Evolutionary conservation across 53 echinoderm and acorn worm species (phyloP), one percentile per base, ranked within the genome.

Genomic region (Actinopyga echinites): DNA sequence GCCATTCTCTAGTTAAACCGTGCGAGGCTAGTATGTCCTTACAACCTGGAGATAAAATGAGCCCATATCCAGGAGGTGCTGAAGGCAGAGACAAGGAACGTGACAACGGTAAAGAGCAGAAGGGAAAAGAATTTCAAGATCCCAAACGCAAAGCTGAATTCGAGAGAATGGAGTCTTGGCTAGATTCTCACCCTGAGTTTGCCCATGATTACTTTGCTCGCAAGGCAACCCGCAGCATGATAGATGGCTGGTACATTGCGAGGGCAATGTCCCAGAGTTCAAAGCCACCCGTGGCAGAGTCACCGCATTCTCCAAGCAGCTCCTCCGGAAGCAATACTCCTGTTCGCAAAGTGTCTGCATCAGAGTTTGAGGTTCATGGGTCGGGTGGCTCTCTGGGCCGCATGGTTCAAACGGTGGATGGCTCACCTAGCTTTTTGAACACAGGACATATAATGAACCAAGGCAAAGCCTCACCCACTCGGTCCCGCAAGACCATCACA

Each of bases 141-240:
- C 60, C 81, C 30, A 59, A 62, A 30, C 60, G 60, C 38, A 80
- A 79, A 63, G 85, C 66, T 20, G 89, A 94, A 64, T 96, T 87
- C 53, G 93, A 92, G 45, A 84, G 74, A 32, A 96, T 96, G 89
- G 96, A 96, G 82, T 66, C 82, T 33, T 96, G 96, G 96, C 85
- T 96, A 17, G 96, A 96, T 73, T 58, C 92, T 19, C 96, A 96
- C 59, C 90, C 93, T 5, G 93, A 94, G 54, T 96, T 96, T 57
- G 84, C 93, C 37, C 96, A 96, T 67, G 96, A 93, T 75, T 96
- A 96, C 80, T 96, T 96, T 69, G 96, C 96, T n/a, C 90, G 96
- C 15, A 96, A 96, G 62, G 96, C 96, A 28, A 96, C 96, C 23
- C 85, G 96, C 4, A 91, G 89, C 38, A 96, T 96, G 96, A 96